Base-by-base conservation (phyloP, 2,797 vertebrate genomes). In the Sebastes baramenuke region DNA sequence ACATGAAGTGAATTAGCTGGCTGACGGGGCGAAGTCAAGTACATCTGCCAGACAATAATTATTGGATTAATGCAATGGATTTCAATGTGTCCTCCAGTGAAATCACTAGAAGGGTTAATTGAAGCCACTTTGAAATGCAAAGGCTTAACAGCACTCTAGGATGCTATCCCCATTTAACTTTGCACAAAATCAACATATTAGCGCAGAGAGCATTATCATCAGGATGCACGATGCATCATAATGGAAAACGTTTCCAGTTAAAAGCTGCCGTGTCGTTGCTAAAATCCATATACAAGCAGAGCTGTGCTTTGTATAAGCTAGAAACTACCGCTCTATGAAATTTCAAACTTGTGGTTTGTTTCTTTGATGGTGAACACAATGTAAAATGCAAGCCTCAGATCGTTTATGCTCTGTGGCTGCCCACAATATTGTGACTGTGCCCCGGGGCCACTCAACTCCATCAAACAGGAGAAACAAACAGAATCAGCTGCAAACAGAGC, bases 91-190 rank as follows among this genome's bases (percentile, higher is more conserved):
- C 84, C 78, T 84, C 69, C 25, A 60, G 67, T 82, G 86, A 79
- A 91, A 90, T 93, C 81, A 86, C 82, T 87, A 87, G 83, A 93
- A 86, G 93, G 88, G 90, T 94, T 93, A 91, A 93, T 88, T 94
- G 83, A 88, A 94, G 87, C 81, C 79, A 90, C 77, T 89, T 75
- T 73, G 74, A 87, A 92, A 90, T 86, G 71, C 73, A 84, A 88
- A 82, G 42, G 58, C 76, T 77, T 92, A 90, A 92, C 81, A 81
- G 76, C 85, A 77, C 83, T 89, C 78, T 24, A 68, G 73, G 56
- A 84, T 75, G 64, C 49, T 71, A 61, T 91, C 78, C 64, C 32
- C 79, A 64, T 79, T 89, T 81, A 85, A 68, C 74, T 82, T 76
- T 54, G 38, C 55, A 68, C 80, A 88, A 66, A 81, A 77, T 85